Evolutionary conservation across 2,888 invertebrate genomes (phyloP).

Genomic region (Cantharis lateralis): DNA sequence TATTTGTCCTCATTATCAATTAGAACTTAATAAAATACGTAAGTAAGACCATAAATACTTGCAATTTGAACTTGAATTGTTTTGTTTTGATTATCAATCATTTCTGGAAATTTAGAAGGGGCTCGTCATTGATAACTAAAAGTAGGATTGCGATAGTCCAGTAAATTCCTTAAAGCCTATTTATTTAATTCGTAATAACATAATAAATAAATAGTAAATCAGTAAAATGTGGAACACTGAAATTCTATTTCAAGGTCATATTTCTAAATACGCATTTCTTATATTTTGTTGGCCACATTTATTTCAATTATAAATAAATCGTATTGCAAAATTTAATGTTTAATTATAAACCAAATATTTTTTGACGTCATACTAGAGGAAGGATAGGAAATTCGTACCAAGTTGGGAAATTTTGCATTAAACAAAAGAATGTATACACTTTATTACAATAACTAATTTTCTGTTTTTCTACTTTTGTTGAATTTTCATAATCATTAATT

Average conservation of each 20-base stretch:
- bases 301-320: not conserved
- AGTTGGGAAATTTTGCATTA: not conserved
- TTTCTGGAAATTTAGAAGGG: not conserved
- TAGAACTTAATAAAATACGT: not conserved
- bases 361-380: not conserved
- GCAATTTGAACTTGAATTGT: not conserved
- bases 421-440: not conserved
- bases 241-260: not conserved
- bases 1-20: not conserved
- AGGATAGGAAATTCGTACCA: not conserved
- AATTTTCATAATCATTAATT: too few relatives aligned
- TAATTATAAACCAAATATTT: not conserved
- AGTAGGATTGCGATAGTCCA: not conserved
- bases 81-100: not conserved
- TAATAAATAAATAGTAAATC: not conserved
- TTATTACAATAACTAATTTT: not conserved
- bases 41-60: not conserved
- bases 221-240: not conserved
- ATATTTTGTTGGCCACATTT: not conserved
- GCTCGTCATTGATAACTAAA: not conserved
- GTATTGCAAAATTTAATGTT: not conserved
- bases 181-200: too few relatives aligned
- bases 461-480: too few relatives aligned
- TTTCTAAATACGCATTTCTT: not conserved
- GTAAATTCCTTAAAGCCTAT: too few relatives aligned